Evolutionary conservation across 1,140 invertebrate species (phyloP).

Genomic region (Magallana ariakensis): DNA sequence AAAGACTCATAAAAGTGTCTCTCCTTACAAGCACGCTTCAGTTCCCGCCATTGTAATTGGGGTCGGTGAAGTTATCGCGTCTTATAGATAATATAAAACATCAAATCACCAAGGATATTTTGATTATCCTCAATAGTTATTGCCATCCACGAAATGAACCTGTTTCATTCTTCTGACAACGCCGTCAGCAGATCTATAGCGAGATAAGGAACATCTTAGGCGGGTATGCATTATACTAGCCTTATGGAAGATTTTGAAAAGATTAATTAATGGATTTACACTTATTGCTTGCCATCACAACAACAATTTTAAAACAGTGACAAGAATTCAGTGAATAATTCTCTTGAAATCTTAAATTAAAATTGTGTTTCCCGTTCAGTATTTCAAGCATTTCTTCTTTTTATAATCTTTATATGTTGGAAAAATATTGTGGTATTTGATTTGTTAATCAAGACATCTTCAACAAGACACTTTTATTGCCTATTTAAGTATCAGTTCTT

Average conservation of each 20-base stretch:
- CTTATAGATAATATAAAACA: conserved; percentile 36
- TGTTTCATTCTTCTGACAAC: conserved; percentile 9
- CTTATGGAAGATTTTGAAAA: not conserved
- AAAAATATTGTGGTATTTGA: too few relatives aligned
- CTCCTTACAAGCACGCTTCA: conserved; percentile 7
- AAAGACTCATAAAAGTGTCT: conserved; percentile 23
- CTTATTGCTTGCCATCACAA: not conserved
- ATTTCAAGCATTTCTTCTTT: too few relatives aligned
- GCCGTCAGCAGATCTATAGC: not conserved
- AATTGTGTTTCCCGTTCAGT: too few relatives aligned
- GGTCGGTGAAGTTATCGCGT: conserved; percentile 12
- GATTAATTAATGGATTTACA: not conserved
- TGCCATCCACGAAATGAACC: not conserved
- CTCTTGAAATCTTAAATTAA: too few relatives aligned
- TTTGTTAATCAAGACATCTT: too few relatives aligned
- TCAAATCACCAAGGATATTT: conserved; percentile 31
- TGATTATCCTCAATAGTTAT: conserved; percentile 20
- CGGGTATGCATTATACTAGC: not conserved
- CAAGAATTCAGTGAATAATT: too few relatives aligned
- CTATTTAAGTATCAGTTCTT: too few relatives aligned
- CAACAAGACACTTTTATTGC: too few relatives aligned
- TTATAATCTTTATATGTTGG: too few relatives aligned
- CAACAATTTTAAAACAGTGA: too few relatives aligned
- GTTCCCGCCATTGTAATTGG: not conserved
- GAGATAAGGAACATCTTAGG: not conserved